phyloP scores from a whole-genome alignment of 2,797 vertebrate genomes.

The Gymnothorax reevesii region DNA sequence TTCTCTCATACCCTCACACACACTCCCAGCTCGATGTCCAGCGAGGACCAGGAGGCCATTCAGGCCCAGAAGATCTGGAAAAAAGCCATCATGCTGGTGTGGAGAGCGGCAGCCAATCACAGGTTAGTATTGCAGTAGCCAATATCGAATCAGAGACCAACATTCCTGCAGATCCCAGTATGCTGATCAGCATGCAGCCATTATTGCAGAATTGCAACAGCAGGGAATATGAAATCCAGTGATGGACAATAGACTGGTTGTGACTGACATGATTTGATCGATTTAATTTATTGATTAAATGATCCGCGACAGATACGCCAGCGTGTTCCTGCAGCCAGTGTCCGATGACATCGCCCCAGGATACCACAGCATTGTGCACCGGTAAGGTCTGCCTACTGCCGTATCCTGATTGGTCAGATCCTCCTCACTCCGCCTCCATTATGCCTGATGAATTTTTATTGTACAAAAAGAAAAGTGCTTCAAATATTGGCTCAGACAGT shows the following conservation, averaged over 20 bases:
- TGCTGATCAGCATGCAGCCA: not conserved
- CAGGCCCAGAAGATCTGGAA: slow-evolving; percentile 99
- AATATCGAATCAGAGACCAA: not conserved
- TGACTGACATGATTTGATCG: too few species aligned
- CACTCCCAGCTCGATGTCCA: slow-evolving; percentile 86
- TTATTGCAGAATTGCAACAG: not conserved
- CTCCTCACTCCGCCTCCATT: not conserved
- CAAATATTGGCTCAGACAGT: too few species aligned
- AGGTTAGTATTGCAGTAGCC: slow-evolving; percentile 69
- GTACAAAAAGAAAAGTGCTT: too few species aligned
- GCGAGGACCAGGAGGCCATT: slow-evolving; percentile 96
- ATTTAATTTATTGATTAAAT: not conserved
- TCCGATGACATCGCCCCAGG: slow-evolving; percentile 93
- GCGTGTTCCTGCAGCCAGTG: slow-evolving; percentile 89
- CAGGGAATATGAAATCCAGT: not conserved
- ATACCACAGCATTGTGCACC: slow-evolving; percentile 91
- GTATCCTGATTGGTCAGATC: not conserved
- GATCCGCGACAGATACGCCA: slow-evolving; percentile 70
- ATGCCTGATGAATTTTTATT: too few species aligned
- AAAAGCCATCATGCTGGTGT: slow-evolving; percentile 98
- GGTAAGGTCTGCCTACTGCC: slow-evolving; percentile 68
- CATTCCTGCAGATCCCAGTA: not conserved
- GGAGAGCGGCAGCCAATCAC: slow-evolving; percentile 98
- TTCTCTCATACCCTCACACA: not conserved
- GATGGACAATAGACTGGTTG: not conserved